phyloP scores from a whole-genome alignment of 2,888 invertebrate genomes.

The Blastobasis lacticolella region DNA sequence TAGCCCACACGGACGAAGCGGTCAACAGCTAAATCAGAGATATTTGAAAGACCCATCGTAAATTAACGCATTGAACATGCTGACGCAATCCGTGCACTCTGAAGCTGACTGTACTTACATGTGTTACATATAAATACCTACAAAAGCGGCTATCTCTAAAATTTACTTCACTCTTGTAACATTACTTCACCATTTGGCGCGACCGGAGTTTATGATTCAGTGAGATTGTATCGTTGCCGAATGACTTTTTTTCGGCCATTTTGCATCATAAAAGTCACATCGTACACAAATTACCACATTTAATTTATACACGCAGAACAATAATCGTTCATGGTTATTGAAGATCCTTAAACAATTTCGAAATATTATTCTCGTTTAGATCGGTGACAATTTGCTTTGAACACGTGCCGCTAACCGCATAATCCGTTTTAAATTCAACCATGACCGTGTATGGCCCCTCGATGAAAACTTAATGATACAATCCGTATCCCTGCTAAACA shows the following conservation, averaged over 20 bases:
- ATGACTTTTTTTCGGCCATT: conserved; percentile 30
- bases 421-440: conserved; percentile 25
- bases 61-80: too few relatives aligned
- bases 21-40: too few relatives aligned
- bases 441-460: conserved; percentile 39
- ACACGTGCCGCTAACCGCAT: conserved; percentile 41
- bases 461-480: conserved; percentile 21
- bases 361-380: conserved; percentile 21
- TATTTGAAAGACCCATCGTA: too few relatives aligned
- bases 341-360: too few relatives aligned
- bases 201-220: conserved; percentile 19
- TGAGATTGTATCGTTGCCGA: conserved; percentile 30
- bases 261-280: conserved; percentile 37
- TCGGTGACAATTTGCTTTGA: conserved; percentile 37
- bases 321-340: conserved; percentile 20
- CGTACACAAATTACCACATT: conserved; percentile 33
- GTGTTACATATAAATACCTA: too few relatives aligned
- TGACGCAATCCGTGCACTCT: too few relatives aligned
- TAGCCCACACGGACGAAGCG: too few relatives aligned
- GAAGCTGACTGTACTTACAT: too few relatives aligned
- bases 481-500: conserved; percentile 39
- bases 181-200: conserved; percentile 28
- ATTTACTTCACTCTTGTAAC: conserved; percentile 21
- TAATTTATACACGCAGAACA: conserved; percentile 21
- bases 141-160: too few relatives aligned